Base-by-base conservation (phyloP, 1,140 invertebrate genomes). In the Penaeus chinensis region DNA sequence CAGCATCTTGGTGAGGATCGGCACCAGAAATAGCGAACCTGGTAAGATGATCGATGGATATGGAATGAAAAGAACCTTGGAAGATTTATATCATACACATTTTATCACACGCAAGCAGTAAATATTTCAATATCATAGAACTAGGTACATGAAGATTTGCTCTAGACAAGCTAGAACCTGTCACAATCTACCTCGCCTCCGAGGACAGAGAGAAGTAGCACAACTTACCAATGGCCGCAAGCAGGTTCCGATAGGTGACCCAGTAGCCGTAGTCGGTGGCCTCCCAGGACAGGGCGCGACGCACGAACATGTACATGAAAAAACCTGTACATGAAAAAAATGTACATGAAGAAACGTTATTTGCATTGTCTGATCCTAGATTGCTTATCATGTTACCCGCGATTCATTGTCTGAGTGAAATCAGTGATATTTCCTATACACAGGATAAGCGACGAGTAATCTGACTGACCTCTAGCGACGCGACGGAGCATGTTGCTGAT, bases 1-100 rank as follows among this genome's bases (percentile, higher is more conserved):
- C 37, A 87, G 16, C 42, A 62, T 65, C 65, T 71, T 79, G 1
- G 89, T 81, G 76, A 89, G 76, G n/a, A 89, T 80, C 24, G 89
- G 89, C 76, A 89, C 89, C 82, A 89, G 65, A 63, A 89, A 87
- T 22, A 89, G 80, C 10, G 89, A 89, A 20, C 85, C 89, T 89
- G 89, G 8, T 37, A 37, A 63, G 42, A 69, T 61, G 22, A 32
- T 62, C 27, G 42, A 54, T 20, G 27, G 32, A 22, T 20, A 32
- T 77, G 74, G 32, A 32, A 32, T 32, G 32, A 32, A 32, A 32
- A 32, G 32, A 32, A 32, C 32, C 32, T 32, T 42, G 37, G 37
- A 8, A 4, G 4, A 42, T 42, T 42, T 42, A 42, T 42, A 42
- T 4, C 37, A 42, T 4, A 42, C 37, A 42, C 37, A 42, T 42